Conservation (phyloP, 2,797 vertebrate species). For the Pangasius macronema region DNA sequence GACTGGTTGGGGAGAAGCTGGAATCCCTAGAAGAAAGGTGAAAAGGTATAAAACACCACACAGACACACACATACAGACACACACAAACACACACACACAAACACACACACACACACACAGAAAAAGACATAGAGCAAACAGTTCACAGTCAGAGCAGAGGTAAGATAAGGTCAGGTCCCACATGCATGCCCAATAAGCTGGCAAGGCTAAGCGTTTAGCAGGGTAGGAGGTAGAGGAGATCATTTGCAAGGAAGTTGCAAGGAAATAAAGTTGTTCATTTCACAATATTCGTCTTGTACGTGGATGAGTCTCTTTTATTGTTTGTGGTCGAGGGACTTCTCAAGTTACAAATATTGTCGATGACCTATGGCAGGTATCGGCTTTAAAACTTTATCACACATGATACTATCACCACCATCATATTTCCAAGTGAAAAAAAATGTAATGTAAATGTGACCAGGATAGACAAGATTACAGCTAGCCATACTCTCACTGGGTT, state of each 20-base stretch:
- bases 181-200: constrained; percentile 13
- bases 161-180: constrained; percentile 11
- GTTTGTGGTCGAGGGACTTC: too few relatives aligned
- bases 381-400: neutral
- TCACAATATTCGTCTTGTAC: too few relatives aligned
- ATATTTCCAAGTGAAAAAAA: neutral
- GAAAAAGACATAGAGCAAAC: constrained; percentile 34
- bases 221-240: constrained; percentile 51
- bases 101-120: constrained; percentile 47
- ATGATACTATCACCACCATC: neutral
- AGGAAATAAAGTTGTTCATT: constrained; percentile 41
- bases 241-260: constrained; percentile 45
- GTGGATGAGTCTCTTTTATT: too few relatives aligned
- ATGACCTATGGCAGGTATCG: neutral
- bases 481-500: neutral
- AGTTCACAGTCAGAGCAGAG: constrained; percentile 23
- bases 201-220: constrained; percentile 11
- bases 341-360: too few relatives aligned
- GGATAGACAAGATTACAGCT: neutral
- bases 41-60: constrained; percentile 66
- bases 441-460: neutral
- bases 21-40: constrained; percentile 77
- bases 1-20: constrained; percentile 75
- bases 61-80: constrained; percentile 43
- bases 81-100: constrained; percentile 43